These are phyloP conservation scores for Phragmatobia fuliginosa DNA, from an alignment of 2,888 invertebrate species.

Conservation along the genomic window DNA sequence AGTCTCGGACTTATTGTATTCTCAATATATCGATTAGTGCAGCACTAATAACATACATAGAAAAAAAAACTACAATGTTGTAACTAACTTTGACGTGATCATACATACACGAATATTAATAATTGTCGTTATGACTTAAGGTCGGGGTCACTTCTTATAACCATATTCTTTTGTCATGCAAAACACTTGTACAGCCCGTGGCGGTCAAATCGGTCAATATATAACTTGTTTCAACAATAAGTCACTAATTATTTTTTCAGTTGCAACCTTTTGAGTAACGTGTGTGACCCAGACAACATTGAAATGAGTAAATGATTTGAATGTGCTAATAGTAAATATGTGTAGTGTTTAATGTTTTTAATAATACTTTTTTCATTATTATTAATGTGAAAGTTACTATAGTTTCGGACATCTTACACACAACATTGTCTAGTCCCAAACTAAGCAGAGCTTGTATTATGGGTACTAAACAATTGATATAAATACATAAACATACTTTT, in stretches of 20 bases:
- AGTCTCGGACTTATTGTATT: too few relatives aligned
- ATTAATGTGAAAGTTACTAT: background rate
- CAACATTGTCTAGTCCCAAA: too few relatives aligned
- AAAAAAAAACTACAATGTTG: background rate
- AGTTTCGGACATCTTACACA: too few relatives aligned
- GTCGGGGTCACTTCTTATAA: constrained; percentile 62
- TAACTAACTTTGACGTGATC: constrained; percentile 23
- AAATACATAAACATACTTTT: too few relatives aligned
- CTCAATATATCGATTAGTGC: too few relatives aligned
- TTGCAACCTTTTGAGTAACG: constrained; percentile 57
- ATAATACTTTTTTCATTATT: background rate
- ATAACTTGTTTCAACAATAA: constrained; percentile 49
- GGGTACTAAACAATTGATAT: too few relatives aligned
- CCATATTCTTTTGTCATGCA: constrained; percentile 46
- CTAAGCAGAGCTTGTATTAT: too few relatives aligned
- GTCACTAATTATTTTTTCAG: constrained; percentile 67
- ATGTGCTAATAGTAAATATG: constrained; percentile 23
- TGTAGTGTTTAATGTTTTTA: background rate
- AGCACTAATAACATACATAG: background rate
- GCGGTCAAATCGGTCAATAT: constrained; percentile 56
- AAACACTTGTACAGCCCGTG: constrained; percentile 68
- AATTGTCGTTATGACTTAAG: constrained; percentile 24
- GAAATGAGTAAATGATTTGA: constrained; percentile 56
- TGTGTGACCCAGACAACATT: constrained; percentile 68
- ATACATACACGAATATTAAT: constrained; percentile 32